Evolutionary conservation across 2,888 invertebrate species (phyloP), one percentile per base, ranked within the genome.

Genomic region (Trissoscelio sp.): DNA sequence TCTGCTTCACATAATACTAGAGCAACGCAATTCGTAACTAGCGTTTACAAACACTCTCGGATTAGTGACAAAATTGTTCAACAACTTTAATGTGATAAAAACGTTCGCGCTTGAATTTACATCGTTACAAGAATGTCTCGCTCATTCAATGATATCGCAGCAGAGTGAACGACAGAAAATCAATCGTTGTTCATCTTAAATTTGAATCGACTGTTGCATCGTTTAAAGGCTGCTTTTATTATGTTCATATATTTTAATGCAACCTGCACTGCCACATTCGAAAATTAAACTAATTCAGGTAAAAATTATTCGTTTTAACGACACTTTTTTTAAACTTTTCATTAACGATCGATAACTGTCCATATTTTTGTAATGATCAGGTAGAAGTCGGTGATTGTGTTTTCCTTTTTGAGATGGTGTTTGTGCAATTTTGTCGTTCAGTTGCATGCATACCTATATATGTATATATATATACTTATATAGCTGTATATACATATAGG

Each of bases 121-220:
- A 39, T 39, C 22, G 1, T 9, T 22, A 5, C 5, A 60, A 14
- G 3, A 46, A 18, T n/a, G 22, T n/a, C n/a, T 37, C n/a, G 22
- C 31, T 64, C 7, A 14, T 72, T 60, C 37, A 37, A 53, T 14
- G 44, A 18, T 28, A 60, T 46, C 16, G 11, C 18, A 46, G 60
- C 12, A 70, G 48, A 64, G 55, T 55, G 55, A 24, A 58, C 66
- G 58, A 20, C 75, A 67, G 60, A 77, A 77, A 77, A 77, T 77
- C 75, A 77, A 77, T 77, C 75, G 58, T 37, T 42, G 48, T 57
- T 48, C 58, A 60, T 77, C 67, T 60, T 51, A 69, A 60, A 77
- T 55, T 75, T 46, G 16, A 58, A 67, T 39, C n/a, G 34, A 55
- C 22, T 53, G 0, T 16, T 66, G 34, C 48, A 48, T 28, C 3